Percentiles rank a stretch among this genome's conserved stretches.
These are phyloP conservation scores for Phaedon cochleariae DNA, from an alignment of 2,888 invertebrate species.

Conservation along the genomic window DNA sequence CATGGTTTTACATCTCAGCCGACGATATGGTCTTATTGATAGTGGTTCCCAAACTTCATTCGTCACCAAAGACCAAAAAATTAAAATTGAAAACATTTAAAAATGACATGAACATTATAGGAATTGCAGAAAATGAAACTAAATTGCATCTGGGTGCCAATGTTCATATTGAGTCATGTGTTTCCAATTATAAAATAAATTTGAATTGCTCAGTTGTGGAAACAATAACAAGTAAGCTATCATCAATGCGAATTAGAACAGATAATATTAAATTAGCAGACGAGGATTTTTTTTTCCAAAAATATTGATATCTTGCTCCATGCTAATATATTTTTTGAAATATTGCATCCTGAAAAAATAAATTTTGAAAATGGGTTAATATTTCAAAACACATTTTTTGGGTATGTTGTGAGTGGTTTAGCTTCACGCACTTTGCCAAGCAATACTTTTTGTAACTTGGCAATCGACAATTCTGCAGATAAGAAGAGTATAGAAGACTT, in stretches of 20 bases:
- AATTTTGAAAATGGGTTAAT: background rate
- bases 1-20: no score
- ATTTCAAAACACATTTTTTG: background rate
- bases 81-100: conserved; percentile 1
- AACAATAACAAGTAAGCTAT: background rate
- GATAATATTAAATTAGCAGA: background rate
- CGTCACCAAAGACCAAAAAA: background rate
- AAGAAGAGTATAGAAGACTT: background rate
- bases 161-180: conserved; percentile 12
- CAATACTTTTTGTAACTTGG: background rate
- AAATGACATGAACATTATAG: background rate
- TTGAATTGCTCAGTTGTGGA: conserved; percentile 3
- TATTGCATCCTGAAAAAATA: background rate
- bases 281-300: background rate
- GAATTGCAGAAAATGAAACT: conserved; percentile 9
- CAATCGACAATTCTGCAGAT: background rate
- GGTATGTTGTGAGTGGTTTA: background rate
- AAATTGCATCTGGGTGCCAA: background rate
- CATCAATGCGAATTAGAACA: background rate
- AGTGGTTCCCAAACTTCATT: conserved; percentile 16
- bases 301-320: background rate
- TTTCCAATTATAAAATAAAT: background rate
- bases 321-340: conserved; percentile 4
- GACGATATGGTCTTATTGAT: conserved; percentile 9
- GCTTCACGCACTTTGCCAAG: background rate